Percentiles rank a stretch among this genome's conserved stretches.
phyloP scores from a whole-genome alignment of 2,888 invertebrate genomes.

The Entomobrya proxima region DNA sequence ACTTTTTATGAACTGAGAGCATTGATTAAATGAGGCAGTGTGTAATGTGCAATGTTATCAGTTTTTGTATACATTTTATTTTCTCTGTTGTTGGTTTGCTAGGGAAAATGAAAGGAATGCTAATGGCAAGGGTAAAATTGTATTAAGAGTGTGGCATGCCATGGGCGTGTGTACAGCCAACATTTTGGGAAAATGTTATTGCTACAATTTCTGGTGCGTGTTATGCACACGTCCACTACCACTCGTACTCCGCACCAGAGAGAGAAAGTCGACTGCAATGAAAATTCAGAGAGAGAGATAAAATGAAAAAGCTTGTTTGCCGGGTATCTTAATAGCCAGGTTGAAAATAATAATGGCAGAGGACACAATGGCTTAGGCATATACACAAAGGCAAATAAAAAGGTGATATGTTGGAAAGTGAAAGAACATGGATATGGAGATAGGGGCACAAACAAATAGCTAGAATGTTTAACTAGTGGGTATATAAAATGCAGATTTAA shows the following conservation, averaged over 20 bases:
- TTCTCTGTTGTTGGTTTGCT: not conserved
- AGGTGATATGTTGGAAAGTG: slow-evolving; percentile 3
- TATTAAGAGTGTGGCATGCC: slow-evolving; percentile 38
- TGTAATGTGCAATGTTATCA: not conserved
- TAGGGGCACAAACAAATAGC: not conserved
- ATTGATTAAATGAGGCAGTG: not conserved
- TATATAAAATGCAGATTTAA: slow-evolving; percentile 53
- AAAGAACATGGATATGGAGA: slow-evolving; percentile 17
- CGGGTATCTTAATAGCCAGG: too few relatives aligned
- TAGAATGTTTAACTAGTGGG: not conserved
- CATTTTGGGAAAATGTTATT: slow-evolving; percentile 57
- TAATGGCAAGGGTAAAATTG: slow-evolving; percentile 23
- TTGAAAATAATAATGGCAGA: slow-evolving; percentile 14
- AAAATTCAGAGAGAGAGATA: too few relatives aligned
- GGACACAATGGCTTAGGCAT: too few relatives aligned
- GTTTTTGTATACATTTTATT: too few relatives aligned
- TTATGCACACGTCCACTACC: slow-evolving; percentile 29
- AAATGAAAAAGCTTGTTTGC: too few relatives aligned
- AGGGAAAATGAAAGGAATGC: slow-evolving; percentile 22
- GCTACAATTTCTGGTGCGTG: slow-evolving; percentile 24
- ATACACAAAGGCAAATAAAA: slow-evolving; percentile 21
- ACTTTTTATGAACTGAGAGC: not conserved
- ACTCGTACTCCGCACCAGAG: not conserved
- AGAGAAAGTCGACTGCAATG: not conserved
- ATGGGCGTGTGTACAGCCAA: slow-evolving; percentile 50